These are phyloP conservation scores for Argentina silus DNA, from an alignment of 2,797 vertebrate species.

Conservation along the genomic window DNA sequence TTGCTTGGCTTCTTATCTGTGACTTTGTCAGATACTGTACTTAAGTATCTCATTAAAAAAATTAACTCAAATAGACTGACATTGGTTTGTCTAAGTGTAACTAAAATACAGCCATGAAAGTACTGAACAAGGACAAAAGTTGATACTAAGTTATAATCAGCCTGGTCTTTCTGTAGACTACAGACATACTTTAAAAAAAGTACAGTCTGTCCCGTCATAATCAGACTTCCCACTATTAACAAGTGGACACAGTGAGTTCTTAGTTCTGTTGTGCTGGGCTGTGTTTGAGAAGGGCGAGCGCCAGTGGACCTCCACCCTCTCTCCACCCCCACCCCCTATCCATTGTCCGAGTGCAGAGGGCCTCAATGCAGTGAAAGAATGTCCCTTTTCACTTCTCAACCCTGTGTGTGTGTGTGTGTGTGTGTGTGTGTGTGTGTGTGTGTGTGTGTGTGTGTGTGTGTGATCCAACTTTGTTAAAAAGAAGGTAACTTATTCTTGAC, in stretches of 20 bases:
- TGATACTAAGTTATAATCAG: neutral
- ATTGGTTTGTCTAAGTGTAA: neutral
- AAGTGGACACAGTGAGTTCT: conserved; percentile 18
- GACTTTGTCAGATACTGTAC: neutral
- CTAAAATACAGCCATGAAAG: neutral
- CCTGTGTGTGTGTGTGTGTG: neutral
- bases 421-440: neutral
- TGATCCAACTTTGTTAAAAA: too few relatives aligned
- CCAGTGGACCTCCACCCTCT: neutral
- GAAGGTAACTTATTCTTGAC: too few relatives aligned
- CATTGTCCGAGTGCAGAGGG: conserved; percentile 38
- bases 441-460: too few relatives aligned
- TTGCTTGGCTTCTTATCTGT: neutral
- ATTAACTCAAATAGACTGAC: neutral
- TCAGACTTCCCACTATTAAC: neutral
- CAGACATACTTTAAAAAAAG: neutral
- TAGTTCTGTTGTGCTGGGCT: conserved; percentile 19
- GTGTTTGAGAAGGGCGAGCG: conserved; percentile 35
- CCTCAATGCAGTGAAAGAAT: conserved; percentile 44
- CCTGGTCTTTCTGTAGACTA: neutral
- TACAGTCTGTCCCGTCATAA: neutral
- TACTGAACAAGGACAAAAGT: neutral
- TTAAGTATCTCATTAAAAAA: neutral
- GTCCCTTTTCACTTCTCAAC: conserved; percentile 41
- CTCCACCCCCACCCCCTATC: conserved; percentile 5